Evolutionary conservation across 2,113 vertebrate species (phyloP).

Genomic region (Sceloporus tristichus): DNA sequence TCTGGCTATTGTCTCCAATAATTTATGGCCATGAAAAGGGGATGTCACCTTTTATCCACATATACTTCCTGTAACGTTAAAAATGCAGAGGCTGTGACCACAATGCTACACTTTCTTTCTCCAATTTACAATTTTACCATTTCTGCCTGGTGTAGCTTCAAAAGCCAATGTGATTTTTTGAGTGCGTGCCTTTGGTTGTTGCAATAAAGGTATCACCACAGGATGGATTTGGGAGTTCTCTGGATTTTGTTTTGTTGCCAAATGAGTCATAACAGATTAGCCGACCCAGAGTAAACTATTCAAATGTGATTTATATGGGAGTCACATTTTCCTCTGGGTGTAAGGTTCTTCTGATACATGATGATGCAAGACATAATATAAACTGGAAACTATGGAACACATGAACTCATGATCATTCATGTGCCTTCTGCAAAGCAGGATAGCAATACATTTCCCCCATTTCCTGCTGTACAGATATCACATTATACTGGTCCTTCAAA

Average conservation of each 20-base stretch:
- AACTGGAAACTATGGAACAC: background rate
- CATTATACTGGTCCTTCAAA: slow-evolving; percentile 9
- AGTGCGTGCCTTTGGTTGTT: no score
- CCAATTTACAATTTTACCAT: no score
- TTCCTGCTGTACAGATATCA: background rate
- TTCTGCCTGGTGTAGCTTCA: no score
- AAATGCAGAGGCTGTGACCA: no score
- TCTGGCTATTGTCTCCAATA: no score
- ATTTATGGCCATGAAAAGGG: no score
- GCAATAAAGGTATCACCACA: no score
- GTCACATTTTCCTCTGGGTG: background rate
- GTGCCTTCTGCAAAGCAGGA: background rate
- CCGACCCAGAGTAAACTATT: background rate
- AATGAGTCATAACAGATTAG: background rate
- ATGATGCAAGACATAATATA: background rate
- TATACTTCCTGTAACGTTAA: no score
- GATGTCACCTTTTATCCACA: no score
- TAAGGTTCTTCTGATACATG: background rate
- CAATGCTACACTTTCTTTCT: no score
- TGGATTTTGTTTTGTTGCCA: background rate
- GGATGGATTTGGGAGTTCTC: no score
- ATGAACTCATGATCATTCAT: background rate
- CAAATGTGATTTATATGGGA: background rate
- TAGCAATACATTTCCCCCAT: slow-evolving; percentile 26
- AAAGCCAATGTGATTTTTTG: no score